These are phyloP conservation scores for Himalopsyche phryganea DNA, from an alignment of 1,140 invertebrate species.

Conservation along the genomic window DNA sequence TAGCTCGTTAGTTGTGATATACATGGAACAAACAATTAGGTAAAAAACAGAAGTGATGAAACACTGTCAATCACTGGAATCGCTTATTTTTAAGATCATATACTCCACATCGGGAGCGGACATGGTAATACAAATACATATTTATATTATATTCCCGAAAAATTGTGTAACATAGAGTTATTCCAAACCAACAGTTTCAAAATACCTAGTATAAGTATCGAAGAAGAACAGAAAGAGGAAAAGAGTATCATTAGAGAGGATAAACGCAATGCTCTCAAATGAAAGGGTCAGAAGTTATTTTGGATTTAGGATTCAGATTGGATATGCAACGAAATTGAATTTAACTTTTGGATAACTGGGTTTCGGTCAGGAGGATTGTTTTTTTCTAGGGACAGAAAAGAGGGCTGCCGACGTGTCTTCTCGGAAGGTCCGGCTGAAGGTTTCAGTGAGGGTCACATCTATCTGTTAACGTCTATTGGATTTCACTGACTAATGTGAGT, in stretches of 20 bases:
- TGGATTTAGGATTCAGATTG: constrained; percentile 23
- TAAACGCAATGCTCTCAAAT: constrained; percentile 20
- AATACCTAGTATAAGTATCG: not conserved
- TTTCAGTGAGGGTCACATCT: constrained; percentile 6
- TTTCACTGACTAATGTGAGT: constrained; percentile 17
- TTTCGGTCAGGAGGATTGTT: constrained; percentile 18
- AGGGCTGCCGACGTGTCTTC: constrained; percentile 6
- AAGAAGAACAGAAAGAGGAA: not conserved
- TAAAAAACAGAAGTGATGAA: too few relatives aligned
- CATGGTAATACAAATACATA: too few relatives aligned
- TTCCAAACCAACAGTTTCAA: too few relatives aligned
- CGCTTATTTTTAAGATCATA: too few relatives aligned
- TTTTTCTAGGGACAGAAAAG: constrained; percentile 9
- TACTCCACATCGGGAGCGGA: too few relatives aligned
- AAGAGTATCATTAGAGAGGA: constrained; percentile 22
- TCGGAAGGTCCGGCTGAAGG: constrained; percentile 3
- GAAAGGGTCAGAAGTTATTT: constrained; percentile 27
- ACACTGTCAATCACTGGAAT: too few relatives aligned
- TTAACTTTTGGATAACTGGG: constrained; percentile 21
- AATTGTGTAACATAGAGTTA: too few relatives aligned
- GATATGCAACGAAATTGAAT: constrained; percentile 30
- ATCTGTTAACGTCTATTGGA: constrained; percentile 17
- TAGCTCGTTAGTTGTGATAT: too few relatives aligned
- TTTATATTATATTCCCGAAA: too few relatives aligned
- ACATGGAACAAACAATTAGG: too few relatives aligned